A percentile compares a stretch with the other conserved stretches of the same genome.
phyloP scores from a whole-genome alignment of 2,888 invertebrate species.

The Acronicta alni region DNA sequence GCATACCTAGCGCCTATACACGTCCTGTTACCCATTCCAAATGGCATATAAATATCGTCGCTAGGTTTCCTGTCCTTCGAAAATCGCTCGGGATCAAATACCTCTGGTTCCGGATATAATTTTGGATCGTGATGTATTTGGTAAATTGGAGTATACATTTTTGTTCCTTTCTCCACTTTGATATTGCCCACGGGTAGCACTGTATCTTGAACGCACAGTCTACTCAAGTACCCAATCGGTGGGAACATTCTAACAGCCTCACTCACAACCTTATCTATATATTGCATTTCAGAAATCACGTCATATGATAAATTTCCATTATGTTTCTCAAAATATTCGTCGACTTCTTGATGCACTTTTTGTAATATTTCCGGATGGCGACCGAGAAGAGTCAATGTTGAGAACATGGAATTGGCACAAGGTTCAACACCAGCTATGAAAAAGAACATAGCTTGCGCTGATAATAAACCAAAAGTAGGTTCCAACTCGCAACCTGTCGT shows the following conservation, averaged over 20 bases:
- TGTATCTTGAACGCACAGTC: constrained; percentile 66
- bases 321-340: constrained; percentile 38
- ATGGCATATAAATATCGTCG: constrained; percentile 75
- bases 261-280: constrained; percentile 69
- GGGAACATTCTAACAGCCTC: constrained; percentile 72
- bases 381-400: constrained; percentile 66
- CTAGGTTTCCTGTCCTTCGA: constrained; percentile 57
- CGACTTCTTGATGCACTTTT: constrained; percentile 49
- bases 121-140: constrained; percentile 78
- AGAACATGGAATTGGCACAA: constrained; percentile 55
- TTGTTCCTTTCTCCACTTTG: constrained; percentile 69
- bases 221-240: constrained; percentile 67
- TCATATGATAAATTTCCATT: constrained; percentile 46
- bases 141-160: constrained; percentile 69
- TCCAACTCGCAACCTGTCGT: constrained; percentile 66
- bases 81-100: constrained; percentile 80
- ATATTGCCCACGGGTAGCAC: constrained; percentile 74
- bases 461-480: constrained; percentile 64
- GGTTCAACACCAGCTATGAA: constrained; percentile 75
- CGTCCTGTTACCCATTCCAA: constrained; percentile 80
- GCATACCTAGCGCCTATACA: constrained; percentile 80
- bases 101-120: constrained; percentile 77
- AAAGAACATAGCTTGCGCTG: constrained; percentile 55
- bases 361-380: constrained; percentile 65
- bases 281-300: constrained; percentile 65